phyloP scores from a whole-genome alignment of 2,797 vertebrate species.

The Malurus splendens region DNA sequence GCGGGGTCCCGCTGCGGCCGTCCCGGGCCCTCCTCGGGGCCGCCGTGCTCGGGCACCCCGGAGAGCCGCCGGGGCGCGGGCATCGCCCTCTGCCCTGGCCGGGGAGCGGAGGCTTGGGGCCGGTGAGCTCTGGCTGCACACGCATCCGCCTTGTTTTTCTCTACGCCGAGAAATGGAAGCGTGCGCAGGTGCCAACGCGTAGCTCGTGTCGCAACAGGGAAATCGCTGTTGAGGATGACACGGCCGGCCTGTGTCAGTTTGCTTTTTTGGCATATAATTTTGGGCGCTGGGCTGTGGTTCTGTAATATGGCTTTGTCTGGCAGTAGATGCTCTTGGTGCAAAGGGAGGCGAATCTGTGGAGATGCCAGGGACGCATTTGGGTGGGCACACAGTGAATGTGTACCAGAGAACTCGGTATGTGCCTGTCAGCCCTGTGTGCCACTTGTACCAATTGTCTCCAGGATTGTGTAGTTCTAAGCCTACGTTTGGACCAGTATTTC shows the following conservation, averaged over 20 bases:
- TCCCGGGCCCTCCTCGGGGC: background rate
- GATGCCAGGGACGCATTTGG: rapidly evolving
- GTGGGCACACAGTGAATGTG: rapidly evolving
- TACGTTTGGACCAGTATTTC: rapidly evolving
- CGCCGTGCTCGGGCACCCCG: background rate
- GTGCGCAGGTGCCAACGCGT: background rate
- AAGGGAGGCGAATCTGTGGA: background rate
- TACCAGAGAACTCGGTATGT: background rate
- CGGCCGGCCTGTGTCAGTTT: background rate
- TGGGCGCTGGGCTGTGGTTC: background rate
- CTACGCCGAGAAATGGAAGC: background rate
- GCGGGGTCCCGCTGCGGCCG: too few species aligned
- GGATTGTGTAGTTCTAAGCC: background rate
- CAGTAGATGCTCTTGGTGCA: background rate
- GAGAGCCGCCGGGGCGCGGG: background rate
- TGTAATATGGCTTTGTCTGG: background rate
- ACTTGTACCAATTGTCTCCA: rapidly evolving
- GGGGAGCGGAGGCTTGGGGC: rapidly evolving
- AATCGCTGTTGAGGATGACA: background rate
- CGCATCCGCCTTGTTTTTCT: background rate
- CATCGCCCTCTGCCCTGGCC: background rate
- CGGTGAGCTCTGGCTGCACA: too few species aligned
- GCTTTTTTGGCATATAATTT: rapidly evolving
- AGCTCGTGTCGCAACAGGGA: background rate
- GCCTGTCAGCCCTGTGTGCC: background rate